These are phyloP conservation scores for Tadarida brasiliensis DNA, from an alignment of 2,797 vertebrate genomes.

Conservation along the genomic window DNA sequence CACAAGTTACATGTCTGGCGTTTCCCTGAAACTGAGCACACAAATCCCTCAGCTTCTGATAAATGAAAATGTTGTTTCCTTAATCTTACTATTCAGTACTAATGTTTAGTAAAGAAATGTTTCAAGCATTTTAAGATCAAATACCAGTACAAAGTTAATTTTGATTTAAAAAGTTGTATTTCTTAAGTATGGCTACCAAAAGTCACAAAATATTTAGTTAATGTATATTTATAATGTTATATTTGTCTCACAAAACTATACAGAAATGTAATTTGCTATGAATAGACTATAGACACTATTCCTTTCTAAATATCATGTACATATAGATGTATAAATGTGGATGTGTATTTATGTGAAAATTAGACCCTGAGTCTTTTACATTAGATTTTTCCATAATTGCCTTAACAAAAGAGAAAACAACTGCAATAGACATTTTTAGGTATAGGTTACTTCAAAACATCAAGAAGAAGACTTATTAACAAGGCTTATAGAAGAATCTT, in stretches of 20 bases:
- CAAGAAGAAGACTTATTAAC: background rate
- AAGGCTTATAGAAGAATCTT: background rate
- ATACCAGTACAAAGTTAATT: background rate
- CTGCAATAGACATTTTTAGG: background rate
- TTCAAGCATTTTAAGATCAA: background rate
- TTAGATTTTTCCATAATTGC: background rate
- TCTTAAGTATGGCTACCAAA: background rate
- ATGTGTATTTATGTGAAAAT: no score
- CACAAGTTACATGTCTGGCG: background rate
- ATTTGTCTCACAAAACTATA: background rate
- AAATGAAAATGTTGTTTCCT: background rate
- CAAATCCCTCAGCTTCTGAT: background rate
- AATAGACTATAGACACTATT: background rate
- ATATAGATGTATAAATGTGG: background rate
- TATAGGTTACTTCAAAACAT: background rate
- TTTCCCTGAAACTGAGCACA: conserved; percentile 20
- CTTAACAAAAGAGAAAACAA: background rate
- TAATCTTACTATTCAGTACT: background rate
- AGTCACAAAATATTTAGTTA: background rate
- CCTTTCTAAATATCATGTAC: background rate
- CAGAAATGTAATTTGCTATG: background rate
- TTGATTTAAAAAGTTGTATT: conserved; percentile 8
- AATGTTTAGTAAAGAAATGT: conserved; percentile 40
- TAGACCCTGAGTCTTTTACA: background rate
- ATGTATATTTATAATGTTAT: background rate